Evolutionary conservation across 2,113 vertebrate genomes (phyloP), one percentile per base, ranked within the genome.

Genomic region (Phasianus colchicus): DNA sequence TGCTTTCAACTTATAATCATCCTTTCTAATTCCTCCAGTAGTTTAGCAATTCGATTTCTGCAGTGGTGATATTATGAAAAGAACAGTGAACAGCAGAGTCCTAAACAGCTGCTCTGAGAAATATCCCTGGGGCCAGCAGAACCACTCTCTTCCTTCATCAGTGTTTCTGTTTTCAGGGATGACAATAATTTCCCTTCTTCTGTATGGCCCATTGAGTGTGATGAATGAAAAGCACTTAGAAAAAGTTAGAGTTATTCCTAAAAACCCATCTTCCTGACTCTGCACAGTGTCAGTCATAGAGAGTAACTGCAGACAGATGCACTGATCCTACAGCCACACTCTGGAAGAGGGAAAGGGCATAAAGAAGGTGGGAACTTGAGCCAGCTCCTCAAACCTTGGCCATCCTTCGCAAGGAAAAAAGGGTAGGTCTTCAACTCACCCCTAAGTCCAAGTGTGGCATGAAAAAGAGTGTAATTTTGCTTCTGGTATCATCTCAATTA

Each of bases 221-320:
- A 66, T 29, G 67, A 65, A 61, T 40, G 30, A 57, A 73, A 91
- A 89, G 11, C 25, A 64, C 21, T 82, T 10, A 54, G n/a, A 88
- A 77, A 43, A 67, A 36, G 11, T 40, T 2, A 1, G 22, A 17
- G 11, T 8, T 84, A 3, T 64, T 89, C 57, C 17, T 11, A 57
- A 64, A n/a, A 24, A 3, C 12, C 8, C 12, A 2, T 0, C 0
- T 40, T 94, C 36, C n/a, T 58, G 45, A 34, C 57, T 38, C 64
- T 66, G 36, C 2, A 3, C 7, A 10, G 16, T 2, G 4, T n/a
- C 4, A 36, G 8, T 2, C 1, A 1, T 6, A 64, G 70, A 4
- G 1, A 1, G 52, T 18, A 50, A 65, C 18, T 81, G 86, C 20
- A 66, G 60, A 10, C 0, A 45, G 34, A 4, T 45, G 10, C 11